Percentiles rank a stretch among this genome's conserved stretches.
Conservation (phyloP, 2,113 vertebrate species). For the Albula goreensis region DNA sequence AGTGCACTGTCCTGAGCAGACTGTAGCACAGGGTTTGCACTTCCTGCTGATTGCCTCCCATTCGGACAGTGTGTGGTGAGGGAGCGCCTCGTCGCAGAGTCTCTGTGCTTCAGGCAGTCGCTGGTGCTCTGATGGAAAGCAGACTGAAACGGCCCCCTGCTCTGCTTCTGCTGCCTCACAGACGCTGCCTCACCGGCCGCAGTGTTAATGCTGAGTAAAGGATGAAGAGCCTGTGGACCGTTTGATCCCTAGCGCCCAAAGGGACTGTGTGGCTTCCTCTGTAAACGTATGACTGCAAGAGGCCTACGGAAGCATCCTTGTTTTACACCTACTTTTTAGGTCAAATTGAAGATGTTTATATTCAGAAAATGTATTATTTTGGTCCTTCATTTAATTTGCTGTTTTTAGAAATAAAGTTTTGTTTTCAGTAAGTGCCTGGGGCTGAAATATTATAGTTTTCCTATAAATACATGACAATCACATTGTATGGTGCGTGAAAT, state of each 20-base stretch:
- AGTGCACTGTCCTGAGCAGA: no score
- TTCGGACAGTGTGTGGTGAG: no score
- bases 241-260: not conserved
- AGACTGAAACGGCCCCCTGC: no score
- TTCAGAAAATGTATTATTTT: conserved; percentile 35
- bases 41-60: no score
- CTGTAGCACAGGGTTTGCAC: no score
- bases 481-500: no score
- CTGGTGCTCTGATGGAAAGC: no score
- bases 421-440: conserved; percentile 50
- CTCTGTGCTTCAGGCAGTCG: no score
- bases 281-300: conserved; percentile 16
- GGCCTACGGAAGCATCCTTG: conserved; percentile 60
- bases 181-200: no score
- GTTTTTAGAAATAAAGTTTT: conserved; percentile 74
- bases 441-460: not conserved
- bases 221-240: not conserved
- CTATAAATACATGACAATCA: not conserved
- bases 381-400: conserved; percentile 33
- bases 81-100: no score
- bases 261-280: not conserved
- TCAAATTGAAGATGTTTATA: conserved; percentile 68
- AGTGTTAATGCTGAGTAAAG: no score
- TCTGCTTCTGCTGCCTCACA: no score
- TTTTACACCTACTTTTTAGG: conserved; percentile 55